Conservation (phyloP, 2,888 invertebrate genomes). For the Rotaria magnacalcarata region DNA sequence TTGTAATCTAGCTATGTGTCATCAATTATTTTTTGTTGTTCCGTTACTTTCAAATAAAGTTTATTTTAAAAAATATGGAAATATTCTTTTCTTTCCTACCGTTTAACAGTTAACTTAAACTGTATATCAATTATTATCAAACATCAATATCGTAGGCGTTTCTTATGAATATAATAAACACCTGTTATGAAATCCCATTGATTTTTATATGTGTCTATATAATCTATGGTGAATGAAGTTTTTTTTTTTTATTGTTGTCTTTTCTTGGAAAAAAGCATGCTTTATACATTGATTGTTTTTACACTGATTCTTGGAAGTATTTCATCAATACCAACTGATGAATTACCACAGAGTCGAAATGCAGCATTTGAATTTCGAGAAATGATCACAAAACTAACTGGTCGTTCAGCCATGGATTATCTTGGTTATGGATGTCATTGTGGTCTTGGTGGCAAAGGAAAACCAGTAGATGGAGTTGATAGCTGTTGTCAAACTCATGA, state of each 20-base stretch:
- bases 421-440: constrained; percentile 28
- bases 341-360: constrained; percentile 2
- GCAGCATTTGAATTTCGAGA: constrained; percentile 9
- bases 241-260: neutral
- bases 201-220: neutral
- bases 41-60: neutral
- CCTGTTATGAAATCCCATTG: neutral
- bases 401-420: neutral
- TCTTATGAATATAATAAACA: neutral
- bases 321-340: neutral
- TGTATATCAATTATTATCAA: neutral
- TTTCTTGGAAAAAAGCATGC: neutral
- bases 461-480: neutral
- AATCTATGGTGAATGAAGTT: neutral
- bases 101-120: neutral
- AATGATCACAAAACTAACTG: neutral
- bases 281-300: neutral
- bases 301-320: neutral
- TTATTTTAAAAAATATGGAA: neutral
- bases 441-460: neutral
- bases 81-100: neutral
- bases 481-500: neutral
- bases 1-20: neutral
- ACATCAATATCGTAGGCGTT: constrained; percentile 4
- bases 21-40: neutral